Conservation (phyloP, 2,797 vertebrate genomes). For the Microhierax caerulescens region DNA sequence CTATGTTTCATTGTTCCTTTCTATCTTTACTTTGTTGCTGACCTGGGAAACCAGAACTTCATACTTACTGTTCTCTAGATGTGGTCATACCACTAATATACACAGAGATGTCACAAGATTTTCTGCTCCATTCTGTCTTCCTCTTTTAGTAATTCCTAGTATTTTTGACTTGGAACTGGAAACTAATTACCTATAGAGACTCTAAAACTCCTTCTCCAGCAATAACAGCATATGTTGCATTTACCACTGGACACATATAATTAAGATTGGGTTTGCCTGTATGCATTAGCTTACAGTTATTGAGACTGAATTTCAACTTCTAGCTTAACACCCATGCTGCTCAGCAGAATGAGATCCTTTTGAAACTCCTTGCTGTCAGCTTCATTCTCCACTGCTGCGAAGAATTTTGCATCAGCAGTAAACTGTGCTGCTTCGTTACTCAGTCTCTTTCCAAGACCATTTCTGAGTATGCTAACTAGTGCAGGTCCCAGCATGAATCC, state of each 20-base stretch:
- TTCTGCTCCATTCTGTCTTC: background rate
- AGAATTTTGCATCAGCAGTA: constrained; percentile 18
- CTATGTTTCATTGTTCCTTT: background rate
- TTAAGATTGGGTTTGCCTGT: background rate
- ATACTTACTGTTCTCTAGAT: background rate
- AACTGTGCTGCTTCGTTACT: background rate
- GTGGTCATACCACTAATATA: background rate
- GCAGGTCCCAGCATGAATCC: constrained; percentile 42
- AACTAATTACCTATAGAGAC: background rate
- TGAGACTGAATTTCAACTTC: background rate
- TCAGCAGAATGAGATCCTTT: background rate
- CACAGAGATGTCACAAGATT: background rate
- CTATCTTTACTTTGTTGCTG: background rate
- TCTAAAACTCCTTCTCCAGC: background rate
- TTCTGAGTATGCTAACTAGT: constrained; percentile 36
- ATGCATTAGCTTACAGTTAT: background rate
- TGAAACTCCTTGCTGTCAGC: background rate
- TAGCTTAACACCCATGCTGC: background rate
- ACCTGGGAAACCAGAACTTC: background rate
- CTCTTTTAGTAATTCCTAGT: background rate
- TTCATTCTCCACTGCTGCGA: background rate
- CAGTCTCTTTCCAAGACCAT: background rate
- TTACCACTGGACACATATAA: background rate
- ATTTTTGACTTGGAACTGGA: background rate
- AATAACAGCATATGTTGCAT: background rate